These are phyloP conservation scores for Cosmia pyralina DNA, from an alignment of 2,888 invertebrate genomes.

Conservation along the genomic window DNA sequence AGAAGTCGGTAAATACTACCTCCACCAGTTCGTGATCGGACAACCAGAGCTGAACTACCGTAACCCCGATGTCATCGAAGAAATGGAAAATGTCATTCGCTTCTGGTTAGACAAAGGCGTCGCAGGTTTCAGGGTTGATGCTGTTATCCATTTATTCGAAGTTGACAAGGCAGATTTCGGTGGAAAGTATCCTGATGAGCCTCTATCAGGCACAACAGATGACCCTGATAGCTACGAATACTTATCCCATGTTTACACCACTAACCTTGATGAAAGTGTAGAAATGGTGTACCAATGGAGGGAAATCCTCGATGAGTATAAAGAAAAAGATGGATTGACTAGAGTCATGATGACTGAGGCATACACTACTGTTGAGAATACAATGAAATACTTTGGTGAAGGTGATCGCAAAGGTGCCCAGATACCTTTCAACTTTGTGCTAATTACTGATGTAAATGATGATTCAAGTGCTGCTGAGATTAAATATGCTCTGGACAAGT, in stretches of 20 bases:
- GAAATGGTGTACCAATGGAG: constrained; percentile 93
- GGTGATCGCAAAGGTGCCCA: constrained; percentile 91
- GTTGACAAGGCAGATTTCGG: constrained; percentile 82
- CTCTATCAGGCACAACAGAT: constrained; percentile 78
- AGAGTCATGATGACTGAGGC: constrained; percentile 95
- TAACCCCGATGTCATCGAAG: constrained; percentile 91
- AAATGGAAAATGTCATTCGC: constrained; percentile 92
- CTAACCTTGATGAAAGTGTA: constrained; percentile 90
- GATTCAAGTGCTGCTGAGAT: constrained; percentile 91
- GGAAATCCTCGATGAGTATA: constrained; percentile 90
- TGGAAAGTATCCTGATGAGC: constrained; percentile 90
- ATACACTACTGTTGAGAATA: constrained; percentile 90
- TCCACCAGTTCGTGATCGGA: constrained; percentile 93
- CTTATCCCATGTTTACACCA: constrained; percentile 91
- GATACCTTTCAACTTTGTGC: constrained; percentile 94
- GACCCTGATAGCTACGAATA: constrained; percentile 89
- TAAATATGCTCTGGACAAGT: constrained; percentile 91
- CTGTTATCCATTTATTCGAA: constrained; percentile 92
- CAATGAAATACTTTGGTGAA: constrained; percentile 92
- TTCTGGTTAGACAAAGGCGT: constrained; percentile 96
- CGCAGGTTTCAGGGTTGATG: constrained; percentile 96
- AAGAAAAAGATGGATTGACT: constrained; percentile 81
- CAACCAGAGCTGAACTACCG: constrained; percentile 95
- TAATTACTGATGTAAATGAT: constrained; percentile 91
- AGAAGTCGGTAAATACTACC: constrained; percentile 92